Evolutionary conservation across 2,888 invertebrate species (phyloP).

Genomic region (Dysmachus trigonus): DNA sequence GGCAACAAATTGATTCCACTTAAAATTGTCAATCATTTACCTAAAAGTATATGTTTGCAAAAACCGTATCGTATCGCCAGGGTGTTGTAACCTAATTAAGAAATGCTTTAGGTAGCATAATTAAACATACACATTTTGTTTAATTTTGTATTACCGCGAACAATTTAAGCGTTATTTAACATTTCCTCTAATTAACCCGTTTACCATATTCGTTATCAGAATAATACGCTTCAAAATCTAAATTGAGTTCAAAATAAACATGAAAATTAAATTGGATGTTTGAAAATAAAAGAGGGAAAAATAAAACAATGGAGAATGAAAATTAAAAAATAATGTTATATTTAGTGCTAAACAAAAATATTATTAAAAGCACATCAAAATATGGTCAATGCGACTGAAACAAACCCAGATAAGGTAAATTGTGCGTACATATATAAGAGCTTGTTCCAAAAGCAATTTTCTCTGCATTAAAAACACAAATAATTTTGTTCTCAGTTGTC

Average conservation of each 20-base stretch:
- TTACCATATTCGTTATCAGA: not conserved
- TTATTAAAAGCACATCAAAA: not conserved
- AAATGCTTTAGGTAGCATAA: not conserved
- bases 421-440: not conserved
- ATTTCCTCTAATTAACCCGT: not conserved
- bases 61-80: not conserved
- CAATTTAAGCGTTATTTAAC: not conserved
- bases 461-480: not conserved
- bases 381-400: not conserved
- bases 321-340: conserved; percentile 1
- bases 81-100: not conserved
- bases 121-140: not conserved
- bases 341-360: not conserved
- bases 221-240: not conserved
- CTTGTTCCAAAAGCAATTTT: not conserved
- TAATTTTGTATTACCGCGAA: not conserved
- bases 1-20: not conserved
- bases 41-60: not conserved
- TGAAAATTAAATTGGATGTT: not conserved
- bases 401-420: not conserved
- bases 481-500: not conserved
- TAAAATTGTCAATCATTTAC: not conserved
- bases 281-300: not conserved
- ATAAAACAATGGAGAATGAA: not conserved
- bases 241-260: not conserved